A percentile compares a stretch with the other conserved stretches of the same genome.
Conservation (phyloP, 2,888 invertebrate species). For the Philonicus albiceps region DNA sequence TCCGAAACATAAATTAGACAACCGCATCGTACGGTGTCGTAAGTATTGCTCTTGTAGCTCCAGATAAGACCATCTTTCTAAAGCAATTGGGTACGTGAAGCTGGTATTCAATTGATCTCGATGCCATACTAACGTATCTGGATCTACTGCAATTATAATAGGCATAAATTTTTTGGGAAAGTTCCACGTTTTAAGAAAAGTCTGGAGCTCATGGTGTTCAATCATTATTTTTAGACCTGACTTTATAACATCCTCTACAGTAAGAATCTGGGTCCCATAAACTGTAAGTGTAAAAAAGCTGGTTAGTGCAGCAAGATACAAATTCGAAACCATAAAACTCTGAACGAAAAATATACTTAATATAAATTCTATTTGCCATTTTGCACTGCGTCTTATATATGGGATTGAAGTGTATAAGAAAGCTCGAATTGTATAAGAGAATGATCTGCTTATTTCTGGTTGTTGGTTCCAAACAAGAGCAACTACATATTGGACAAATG, state of each 20-base stretch:
- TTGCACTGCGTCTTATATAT: background rate
- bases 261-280: slow-evolving; percentile 50
- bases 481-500: background rate
- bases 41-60: slow-evolving; percentile 19
- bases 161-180: slow-evolving; percentile 50
- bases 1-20: slow-evolving; percentile 22
- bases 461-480: background rate
- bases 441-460: background rate
- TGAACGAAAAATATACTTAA: background rate
- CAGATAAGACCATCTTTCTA: slow-evolving; percentile 16
- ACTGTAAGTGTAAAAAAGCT: slow-evolving; percentile 52
- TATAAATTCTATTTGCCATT: background rate
- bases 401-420: background rate
- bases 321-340: slow-evolving; percentile 54
- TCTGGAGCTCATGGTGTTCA: slow-evolving; percentile 51
- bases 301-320: slow-evolving; percentile 53
- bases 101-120: slow-evolving; percentile 3
- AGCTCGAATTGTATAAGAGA: background rate
- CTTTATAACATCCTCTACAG: slow-evolving; percentile 49
- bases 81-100: background rate
- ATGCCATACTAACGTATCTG: slow-evolving; percentile 40
- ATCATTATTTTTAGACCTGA: slow-evolving; percentile 49
- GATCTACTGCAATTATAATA: slow-evolving; percentile 42
- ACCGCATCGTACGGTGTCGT: background rate
- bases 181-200: slow-evolving; percentile 50